Evolutionary conservation across 2,797 vertebrate genomes (phyloP).

Genomic region (Chloroceryle inda): DNA sequence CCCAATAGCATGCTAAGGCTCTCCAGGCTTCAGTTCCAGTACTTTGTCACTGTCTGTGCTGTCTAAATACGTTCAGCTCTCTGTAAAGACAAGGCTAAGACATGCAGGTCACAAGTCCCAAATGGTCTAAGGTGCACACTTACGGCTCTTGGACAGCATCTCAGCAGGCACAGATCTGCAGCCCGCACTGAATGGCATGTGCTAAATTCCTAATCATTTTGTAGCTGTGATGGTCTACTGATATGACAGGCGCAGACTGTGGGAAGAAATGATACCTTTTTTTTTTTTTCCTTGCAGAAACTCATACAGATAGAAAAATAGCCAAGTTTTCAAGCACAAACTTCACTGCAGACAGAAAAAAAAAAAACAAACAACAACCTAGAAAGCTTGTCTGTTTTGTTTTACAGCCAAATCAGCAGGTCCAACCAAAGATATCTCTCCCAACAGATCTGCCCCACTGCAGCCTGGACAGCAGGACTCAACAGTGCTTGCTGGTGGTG

Average conservation of each 20-base stretch:
- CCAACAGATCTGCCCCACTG: neutral
- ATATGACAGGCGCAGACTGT: neutral
- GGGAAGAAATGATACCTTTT: neutral
- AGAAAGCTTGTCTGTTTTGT: neutral
- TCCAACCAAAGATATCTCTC: neutral
- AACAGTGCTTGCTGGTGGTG: neutral
- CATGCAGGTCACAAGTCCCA: neutral
- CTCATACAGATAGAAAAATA: neutral
- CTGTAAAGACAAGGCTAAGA: neutral
- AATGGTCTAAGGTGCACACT: accelerated
- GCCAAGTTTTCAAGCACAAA: neutral
- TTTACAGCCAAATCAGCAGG: neutral
- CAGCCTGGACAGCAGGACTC: neutral
- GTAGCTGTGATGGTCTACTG: neutral
- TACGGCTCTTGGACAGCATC: neutral
- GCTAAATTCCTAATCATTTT: neutral
- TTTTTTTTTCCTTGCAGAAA: neutral
- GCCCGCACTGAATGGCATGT: neutral
- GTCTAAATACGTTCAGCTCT: neutral
- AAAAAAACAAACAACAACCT: too few relatives aligned
- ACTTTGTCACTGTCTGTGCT: neutral
- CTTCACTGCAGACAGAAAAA: neutral
- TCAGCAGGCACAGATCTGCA: neutral
- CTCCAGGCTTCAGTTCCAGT: neutral
- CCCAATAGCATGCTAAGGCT: neutral